These are phyloP conservation scores for Autographa gamma DNA, from an alignment of 2,888 invertebrate genomes.

Conservation along the genomic window DNA sequence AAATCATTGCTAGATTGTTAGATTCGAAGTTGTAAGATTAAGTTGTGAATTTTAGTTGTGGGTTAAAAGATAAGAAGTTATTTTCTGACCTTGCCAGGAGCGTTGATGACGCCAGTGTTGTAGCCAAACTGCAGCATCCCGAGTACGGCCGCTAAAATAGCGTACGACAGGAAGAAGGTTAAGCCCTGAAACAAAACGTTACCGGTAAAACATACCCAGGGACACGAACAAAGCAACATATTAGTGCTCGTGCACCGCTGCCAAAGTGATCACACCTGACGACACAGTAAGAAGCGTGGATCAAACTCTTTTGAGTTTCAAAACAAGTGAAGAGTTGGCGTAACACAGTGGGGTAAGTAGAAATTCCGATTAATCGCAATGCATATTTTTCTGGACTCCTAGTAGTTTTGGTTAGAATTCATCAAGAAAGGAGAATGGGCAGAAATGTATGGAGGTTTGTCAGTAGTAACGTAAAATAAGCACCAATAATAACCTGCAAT, in stretches of 20 bases:
- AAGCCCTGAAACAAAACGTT: slow-evolving; percentile 92
- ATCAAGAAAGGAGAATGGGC: too few relatives aligned
- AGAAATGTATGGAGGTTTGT: too few relatives aligned
- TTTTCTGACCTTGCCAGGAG: slow-evolving; percentile 93
- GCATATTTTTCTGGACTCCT: too few relatives aligned
- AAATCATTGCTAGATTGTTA: too few relatives aligned
- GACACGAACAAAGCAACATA: slow-evolving; percentile 5
- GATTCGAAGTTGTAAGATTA: too few relatives aligned
- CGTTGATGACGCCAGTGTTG: slow-evolving; percentile 99
- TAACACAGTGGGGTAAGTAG: neutral
- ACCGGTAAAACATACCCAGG: neutral
- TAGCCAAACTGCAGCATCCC: slow-evolving; percentile 99
- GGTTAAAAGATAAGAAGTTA: too few relatives aligned
- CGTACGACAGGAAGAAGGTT: slow-evolving; percentile 97
- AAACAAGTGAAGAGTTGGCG: neutral
- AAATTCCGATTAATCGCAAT: neutral
- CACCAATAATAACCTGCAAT: too few relatives aligned
- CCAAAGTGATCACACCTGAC: neutral
- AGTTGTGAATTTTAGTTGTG: too few relatives aligned
- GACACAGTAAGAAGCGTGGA: neutral
- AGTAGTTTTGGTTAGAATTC: too few relatives aligned
- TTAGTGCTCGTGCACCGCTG: slow-evolving; percentile 18
- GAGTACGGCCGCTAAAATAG: slow-evolving; percentile 97
- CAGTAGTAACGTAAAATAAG: too few relatives aligned
- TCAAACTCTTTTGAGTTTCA: neutral